A percentile compares a stretch with the other conserved stretches of the same genome.
These are phyloP conservation scores for Sthenelais limicola DNA, from an alignment of 2,888 invertebrate species.

Conservation along the genomic window DNA sequence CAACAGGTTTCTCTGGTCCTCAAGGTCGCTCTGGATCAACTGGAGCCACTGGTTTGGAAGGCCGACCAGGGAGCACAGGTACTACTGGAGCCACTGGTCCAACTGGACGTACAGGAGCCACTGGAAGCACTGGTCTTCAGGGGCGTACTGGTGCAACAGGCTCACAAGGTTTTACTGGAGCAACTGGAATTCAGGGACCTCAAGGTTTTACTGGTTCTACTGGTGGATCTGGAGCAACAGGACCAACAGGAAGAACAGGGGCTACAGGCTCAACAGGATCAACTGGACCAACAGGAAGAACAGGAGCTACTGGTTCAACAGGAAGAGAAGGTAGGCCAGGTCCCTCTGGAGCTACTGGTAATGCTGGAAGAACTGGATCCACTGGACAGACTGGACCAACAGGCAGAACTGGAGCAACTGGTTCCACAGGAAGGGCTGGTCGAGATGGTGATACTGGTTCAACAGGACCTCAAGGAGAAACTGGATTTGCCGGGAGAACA, in stretches of 20 bases:
- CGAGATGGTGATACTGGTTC: slow-evolving; percentile 17
- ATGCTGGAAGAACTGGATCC: slow-evolving; percentile 34
- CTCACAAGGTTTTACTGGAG: slow-evolving; percentile 75
- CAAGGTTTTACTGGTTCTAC: slow-evolving; percentile 32
- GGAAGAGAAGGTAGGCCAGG: slow-evolving; percentile 43
- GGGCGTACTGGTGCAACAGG: slow-evolving; percentile 47
- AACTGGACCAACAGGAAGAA: slow-evolving; percentile 32
- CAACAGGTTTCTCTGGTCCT: slow-evolving; percentile 44
- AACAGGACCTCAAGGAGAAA: slow-evolving; percentile 42
- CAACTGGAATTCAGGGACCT: slow-evolving; percentile 31
- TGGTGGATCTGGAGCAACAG: slow-evolving; percentile 45
- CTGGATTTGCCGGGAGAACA: slow-evolving; percentile 41
- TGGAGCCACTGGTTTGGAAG: slow-evolving; percentile 46
- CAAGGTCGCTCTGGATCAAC: slow-evolving; percentile 35
- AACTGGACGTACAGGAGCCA: slow-evolving; percentile 42
- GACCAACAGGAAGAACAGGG: slow-evolving; percentile 43
- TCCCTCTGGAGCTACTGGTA: slow-evolving; percentile 30
- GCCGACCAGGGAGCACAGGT: slow-evolving; percentile 45
- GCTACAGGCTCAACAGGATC: slow-evolving; percentile 75
- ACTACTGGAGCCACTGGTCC: slow-evolving; percentile 44
- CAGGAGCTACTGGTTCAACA: slow-evolving; percentile 32
- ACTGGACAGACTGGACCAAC: slow-evolving; percentile 37
- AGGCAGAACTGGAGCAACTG: slow-evolving; percentile 41
- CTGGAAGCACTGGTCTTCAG: slow-evolving; percentile 34
- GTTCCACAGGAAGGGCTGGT: slow-evolving; percentile 32